These are phyloP conservation scores for Dioctria linearis DNA, from an alignment of 2,888 invertebrate genomes.

Conservation along the genomic window DNA sequence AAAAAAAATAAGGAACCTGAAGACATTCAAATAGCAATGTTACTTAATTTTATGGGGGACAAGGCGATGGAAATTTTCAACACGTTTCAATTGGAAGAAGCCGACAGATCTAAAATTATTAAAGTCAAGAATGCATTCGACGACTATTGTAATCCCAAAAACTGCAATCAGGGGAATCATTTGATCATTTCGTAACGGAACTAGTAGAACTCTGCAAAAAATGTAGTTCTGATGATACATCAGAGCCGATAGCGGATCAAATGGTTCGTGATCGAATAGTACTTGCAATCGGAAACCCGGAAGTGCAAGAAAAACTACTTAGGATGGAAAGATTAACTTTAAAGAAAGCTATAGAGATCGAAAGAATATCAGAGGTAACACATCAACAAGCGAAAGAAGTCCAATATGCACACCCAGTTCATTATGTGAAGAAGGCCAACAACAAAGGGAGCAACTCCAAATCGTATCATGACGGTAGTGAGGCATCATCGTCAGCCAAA, in stretches of 20 bases:
- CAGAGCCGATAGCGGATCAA: no score
- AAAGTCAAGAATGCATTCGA: neutral
- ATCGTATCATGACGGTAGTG: neutral
- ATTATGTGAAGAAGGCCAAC: neutral
- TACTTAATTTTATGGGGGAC: neutral
- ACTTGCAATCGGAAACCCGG: neutral
- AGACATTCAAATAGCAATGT: neutral
- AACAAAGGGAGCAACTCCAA: neutral
- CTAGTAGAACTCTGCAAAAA: neutral
- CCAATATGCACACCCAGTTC: slow-evolving; percentile 31
- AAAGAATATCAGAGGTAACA: slow-evolving; percentile 7
- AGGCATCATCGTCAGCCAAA: neutral
- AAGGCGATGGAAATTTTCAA: neutral
- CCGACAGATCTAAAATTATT: neutral
- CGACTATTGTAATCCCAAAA: neutral
- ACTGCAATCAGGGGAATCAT: neutral
- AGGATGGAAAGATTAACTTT: slow-evolving; percentile 7
- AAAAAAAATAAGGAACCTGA: neutral
- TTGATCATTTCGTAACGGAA: neutral
- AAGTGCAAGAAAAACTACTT: slow-evolving; percentile 1
- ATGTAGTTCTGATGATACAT: neutral
- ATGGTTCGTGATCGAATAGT: slow-evolving; percentile 2
- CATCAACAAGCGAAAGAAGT: slow-evolving; percentile 48
- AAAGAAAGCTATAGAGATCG: neutral
- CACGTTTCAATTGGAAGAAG: neutral